Percentiles rank a stretch among this genome's conserved stretches.
Evolutionary conservation across 2,888 invertebrate genomes (phyloP).

Genomic region (Leucophenga montana): DNA sequence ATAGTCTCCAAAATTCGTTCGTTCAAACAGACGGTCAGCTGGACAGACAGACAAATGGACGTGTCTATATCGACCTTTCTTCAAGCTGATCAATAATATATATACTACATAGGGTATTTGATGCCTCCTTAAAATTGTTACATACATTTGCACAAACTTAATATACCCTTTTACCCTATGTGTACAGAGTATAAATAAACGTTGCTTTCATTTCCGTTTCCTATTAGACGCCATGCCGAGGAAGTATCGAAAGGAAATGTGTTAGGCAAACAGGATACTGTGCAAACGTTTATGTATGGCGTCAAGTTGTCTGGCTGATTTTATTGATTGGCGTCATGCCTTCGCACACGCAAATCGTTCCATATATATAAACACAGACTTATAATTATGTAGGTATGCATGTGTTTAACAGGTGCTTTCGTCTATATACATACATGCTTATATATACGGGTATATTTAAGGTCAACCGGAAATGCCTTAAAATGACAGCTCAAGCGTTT

Average conservation of each 20-base stretch:
- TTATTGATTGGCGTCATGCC: slow-evolving; percentile 4
- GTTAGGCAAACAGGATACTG: neutral
- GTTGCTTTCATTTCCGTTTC: slow-evolving; percentile 10
- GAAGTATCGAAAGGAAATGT: neutral
- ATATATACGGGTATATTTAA: neutral
- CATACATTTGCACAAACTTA: no score
- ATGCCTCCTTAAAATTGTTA: no score
- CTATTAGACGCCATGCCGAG: neutral
- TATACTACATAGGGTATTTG: no score
- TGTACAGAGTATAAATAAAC: no score
- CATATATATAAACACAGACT: neutral
- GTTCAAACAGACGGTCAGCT: no score
- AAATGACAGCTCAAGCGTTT: neutral
- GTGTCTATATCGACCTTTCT: no score
- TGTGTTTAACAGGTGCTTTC: slow-evolving; percentile 9
- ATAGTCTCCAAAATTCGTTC: no score
- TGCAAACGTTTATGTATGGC: neutral
- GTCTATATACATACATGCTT: neutral
- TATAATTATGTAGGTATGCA: neutral
- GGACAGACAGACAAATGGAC: no score
- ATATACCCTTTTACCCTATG: no score
- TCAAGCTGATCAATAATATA: no score
- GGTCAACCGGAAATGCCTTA: slow-evolving; percentile 2
- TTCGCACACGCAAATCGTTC: neutral
- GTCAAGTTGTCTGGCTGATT: neutral